These are phyloP conservation scores for Lateolabrax maculatus DNA, from an alignment of 2,797 vertebrate species.

Conservation along the genomic window DNA sequence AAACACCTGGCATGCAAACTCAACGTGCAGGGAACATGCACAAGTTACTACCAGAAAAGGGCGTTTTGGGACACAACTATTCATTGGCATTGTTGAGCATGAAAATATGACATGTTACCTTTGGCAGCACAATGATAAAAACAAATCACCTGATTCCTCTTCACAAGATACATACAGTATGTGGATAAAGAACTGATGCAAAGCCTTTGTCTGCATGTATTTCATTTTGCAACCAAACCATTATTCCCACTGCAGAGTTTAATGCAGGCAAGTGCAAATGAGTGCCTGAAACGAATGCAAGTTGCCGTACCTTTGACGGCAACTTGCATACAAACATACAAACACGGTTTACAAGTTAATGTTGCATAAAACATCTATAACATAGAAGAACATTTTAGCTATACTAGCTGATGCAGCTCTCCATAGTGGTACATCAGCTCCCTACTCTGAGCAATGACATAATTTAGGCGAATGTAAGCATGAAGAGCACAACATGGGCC, in stretches of 20 bases:
- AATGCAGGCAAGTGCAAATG: constrained; percentile 30
- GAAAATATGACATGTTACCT: constrained; percentile 44
- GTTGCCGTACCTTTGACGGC: constrained; percentile 18
- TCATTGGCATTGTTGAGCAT: constrained; percentile 39
- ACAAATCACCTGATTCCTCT: constrained; percentile 4
- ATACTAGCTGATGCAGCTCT: constrained; percentile 23
- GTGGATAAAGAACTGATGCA: constrained; percentile 22
- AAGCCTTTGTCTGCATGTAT: constrained; percentile 31
- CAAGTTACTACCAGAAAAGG: constrained; percentile 42
- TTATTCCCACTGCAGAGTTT: constrained; percentile 15
- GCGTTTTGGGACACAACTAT: constrained; percentile 47
- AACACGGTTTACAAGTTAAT: constrained; percentile 14
- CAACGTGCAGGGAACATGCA: constrained; percentile 70
- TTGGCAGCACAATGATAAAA: constrained; percentile 59
- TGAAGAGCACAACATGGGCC: constrained; percentile 16
- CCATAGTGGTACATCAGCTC: not conserved
- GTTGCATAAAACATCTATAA: constrained; percentile 51
- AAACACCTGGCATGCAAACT: constrained; percentile 70
- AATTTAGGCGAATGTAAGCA: constrained; percentile 13
- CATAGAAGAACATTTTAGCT: constrained; percentile 30
- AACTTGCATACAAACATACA: constrained; percentile 28
- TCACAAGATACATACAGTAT: constrained; percentile 18
- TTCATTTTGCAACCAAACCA: constrained; percentile 13
- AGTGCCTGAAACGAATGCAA: constrained; percentile 8
- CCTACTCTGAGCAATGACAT: constrained; percentile 13